These are phyloP conservation scores for Acanthornis magna DNA, from an alignment of 2,797 vertebrate genomes.

Conservation along the genomic window DNA sequence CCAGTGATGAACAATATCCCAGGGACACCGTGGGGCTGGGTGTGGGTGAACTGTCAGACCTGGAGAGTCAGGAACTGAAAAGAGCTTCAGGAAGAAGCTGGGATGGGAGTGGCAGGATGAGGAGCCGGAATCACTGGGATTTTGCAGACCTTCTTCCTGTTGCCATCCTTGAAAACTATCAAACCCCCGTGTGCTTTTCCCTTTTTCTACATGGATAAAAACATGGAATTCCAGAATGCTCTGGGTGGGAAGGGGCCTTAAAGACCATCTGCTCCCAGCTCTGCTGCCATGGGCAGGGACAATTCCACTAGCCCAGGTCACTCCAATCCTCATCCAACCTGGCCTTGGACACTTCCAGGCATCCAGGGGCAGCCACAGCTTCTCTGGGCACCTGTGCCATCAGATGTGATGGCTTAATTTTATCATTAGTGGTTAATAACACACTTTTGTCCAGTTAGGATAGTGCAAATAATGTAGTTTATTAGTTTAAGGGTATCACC, in stretches of 20 bases:
- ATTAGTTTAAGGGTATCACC: neutral
- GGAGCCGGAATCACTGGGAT: neutral
- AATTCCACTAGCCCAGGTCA: neutral
- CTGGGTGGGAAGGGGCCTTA: neutral
- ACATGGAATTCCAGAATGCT: neutral
- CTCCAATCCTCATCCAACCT: fast-evolving
- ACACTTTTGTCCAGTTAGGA: neutral
- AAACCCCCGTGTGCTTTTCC: neutral
- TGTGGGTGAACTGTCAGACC: fast-evolving
- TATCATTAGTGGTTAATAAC: neutral
- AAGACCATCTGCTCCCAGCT: neutral
- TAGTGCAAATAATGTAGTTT: neutral
- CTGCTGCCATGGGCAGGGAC: neutral
- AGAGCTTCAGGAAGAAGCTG: neutral
- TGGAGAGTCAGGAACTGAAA: neutral
- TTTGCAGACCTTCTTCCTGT: neutral
- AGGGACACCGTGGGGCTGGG: fast-evolving
- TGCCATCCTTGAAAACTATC: neutral
- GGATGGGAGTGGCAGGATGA: neutral
- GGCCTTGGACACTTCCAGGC: neutral
- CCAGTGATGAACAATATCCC: neutral
- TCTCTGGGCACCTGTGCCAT: neutral
- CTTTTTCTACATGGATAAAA: neutral
- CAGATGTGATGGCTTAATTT: neutral
- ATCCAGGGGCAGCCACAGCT: neutral